Evolutionary conservation across 2,888 invertebrate species (phyloP).

Genomic region (Xestia sexstrigata): DNA sequence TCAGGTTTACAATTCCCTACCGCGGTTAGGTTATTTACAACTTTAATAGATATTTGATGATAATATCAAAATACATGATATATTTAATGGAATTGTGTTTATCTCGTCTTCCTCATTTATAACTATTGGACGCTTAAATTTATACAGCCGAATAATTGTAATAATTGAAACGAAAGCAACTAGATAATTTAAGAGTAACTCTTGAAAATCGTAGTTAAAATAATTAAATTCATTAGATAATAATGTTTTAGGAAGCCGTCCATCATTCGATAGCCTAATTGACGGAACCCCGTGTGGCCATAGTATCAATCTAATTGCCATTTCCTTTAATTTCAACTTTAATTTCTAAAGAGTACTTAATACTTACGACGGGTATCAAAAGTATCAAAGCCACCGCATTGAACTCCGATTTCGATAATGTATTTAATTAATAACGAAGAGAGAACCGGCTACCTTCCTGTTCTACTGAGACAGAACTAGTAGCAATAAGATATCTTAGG

Average conservation of each 20-base stretch:
- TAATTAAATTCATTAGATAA: constrained; percentile 42
- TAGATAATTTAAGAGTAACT: constrained; percentile 13
- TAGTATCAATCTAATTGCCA: constrained; percentile 53
- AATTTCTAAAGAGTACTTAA: constrained; percentile 51
- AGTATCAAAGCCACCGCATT: constrained; percentile 69
- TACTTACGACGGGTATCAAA: constrained; percentile 60
- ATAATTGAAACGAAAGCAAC: constrained; percentile 25
- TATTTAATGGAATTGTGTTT: constrained; percentile 26
- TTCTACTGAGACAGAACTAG: constrained; percentile 74
- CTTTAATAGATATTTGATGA: constrained; percentile 25
- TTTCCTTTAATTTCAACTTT: constrained; percentile 62
- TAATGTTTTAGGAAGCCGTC: constrained; percentile 58
- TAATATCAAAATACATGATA: constrained; percentile 23
- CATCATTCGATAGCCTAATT: constrained; percentile 52
- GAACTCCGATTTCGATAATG: constrained; percentile 73
- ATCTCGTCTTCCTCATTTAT: constrained; percentile 32
- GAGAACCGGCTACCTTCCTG: constrained; percentile 79
- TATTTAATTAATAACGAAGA: constrained; percentile 78
- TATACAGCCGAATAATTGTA: background rate
- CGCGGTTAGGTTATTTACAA: constrained; percentile 28
- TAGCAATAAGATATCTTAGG: constrained; percentile 70
- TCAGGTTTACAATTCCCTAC: constrained; percentile 38
- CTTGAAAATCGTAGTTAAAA: constrained; percentile 4
- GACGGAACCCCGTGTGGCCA: constrained; percentile 48
- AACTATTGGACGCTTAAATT: constrained; percentile 15